Conservation (phyloP, 1,140 invertebrate genomes). For the Panonychus citri region DNA sequence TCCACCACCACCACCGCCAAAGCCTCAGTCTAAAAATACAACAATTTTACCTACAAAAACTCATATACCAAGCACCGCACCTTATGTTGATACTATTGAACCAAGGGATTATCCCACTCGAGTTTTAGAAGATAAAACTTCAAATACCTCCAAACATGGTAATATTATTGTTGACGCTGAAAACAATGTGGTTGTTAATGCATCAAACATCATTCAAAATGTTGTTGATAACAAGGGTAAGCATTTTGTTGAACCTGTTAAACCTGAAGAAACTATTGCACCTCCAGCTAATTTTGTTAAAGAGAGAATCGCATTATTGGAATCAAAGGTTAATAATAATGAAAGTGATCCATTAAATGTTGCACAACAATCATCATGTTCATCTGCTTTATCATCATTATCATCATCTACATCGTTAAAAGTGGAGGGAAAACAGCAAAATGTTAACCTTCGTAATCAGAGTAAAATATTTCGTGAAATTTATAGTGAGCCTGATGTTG, state of each 20-base stretch:
- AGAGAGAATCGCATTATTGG: conserved; percentile 28
- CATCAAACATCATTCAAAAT: not conserved
- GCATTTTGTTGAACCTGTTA: not conserved
- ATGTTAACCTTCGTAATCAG: no score
- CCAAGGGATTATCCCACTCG: not conserved
- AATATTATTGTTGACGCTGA: no score
- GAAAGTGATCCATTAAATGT: no score
- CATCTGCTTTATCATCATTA: no score
- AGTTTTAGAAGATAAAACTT: not conserved
- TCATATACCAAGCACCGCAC: not conserved
- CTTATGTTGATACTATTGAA: not conserved
- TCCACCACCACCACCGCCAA: not conserved
- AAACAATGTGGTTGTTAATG: not conserved
- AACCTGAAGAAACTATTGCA: conserved; percentile 12
- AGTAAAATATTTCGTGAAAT: no score
- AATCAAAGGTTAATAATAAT: conserved; percentile 14
- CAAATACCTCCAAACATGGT: not conserved
- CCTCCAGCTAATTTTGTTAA: conserved; percentile 28
- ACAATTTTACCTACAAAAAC: not conserved
- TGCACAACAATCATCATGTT: no score
- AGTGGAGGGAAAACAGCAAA: no score
- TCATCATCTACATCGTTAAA: no score
- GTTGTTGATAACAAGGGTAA: not conserved
- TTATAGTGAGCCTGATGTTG: no score
- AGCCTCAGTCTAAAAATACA: not conserved